These are phyloP conservation scores for Yponomeuta sedellus DNA, from an alignment of 2,888 invertebrate species.

Conservation along the genomic window DNA sequence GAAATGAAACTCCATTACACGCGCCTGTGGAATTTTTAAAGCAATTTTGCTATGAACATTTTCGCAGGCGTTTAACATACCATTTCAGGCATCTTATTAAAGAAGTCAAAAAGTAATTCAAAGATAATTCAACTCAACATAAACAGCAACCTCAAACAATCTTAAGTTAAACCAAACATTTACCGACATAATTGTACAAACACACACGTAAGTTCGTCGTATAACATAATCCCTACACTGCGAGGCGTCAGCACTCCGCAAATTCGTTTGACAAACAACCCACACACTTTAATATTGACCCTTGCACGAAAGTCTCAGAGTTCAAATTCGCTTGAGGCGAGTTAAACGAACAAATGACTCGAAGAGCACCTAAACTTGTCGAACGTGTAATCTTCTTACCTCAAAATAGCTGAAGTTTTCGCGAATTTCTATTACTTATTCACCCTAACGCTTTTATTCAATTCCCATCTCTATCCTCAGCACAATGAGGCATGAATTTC, in stretches of 20 bases:
- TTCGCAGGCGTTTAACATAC: not conserved
- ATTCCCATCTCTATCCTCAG: slow-evolving; percentile 11
- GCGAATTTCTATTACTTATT: slow-evolving; percentile 22
- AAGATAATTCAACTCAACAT: not conserved
- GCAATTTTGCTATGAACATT: slow-evolving; percentile 11
- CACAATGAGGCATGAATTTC: not conserved
- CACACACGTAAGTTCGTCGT: slow-evolving; percentile 7
- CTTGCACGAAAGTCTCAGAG: slow-evolving; percentile 25
- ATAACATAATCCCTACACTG: slow-evolving; percentile 2
- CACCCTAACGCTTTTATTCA: not conserved
- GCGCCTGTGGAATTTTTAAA: slow-evolving; percentile 19
- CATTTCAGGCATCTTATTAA: not conserved
- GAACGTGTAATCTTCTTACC: slow-evolving; percentile 68
- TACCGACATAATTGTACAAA: not conserved
- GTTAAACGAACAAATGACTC: slow-evolving; percentile 48
- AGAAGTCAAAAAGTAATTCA: not conserved
- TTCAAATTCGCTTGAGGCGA: slow-evolving; percentile 25
- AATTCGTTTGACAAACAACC: slow-evolving; percentile 35
- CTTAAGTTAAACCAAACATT: slow-evolving; percentile 7
- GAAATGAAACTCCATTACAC: not conserved
- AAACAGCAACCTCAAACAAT: not conserved
- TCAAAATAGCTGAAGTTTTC: slow-evolving; percentile 61
- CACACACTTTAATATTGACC: slow-evolving; percentile 25
- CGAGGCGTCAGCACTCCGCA: slow-evolving; percentile 36
- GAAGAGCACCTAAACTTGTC: slow-evolving; percentile 62